Conservation (phyloP, 2,888 invertebrate species). For the Gastracanthus pulcherrimus region DNA sequence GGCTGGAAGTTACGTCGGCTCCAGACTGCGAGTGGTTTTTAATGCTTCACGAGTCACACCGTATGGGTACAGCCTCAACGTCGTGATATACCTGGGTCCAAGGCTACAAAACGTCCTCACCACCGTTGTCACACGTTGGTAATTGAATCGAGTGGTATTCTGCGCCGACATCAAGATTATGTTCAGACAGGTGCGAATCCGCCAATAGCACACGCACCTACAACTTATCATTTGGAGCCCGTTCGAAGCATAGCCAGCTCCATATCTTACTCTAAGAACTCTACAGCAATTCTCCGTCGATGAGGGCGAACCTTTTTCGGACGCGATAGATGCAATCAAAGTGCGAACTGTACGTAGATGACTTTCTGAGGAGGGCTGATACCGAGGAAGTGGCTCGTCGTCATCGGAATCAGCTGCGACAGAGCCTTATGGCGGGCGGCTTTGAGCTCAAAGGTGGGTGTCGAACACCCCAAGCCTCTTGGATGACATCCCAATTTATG, state of each 20-base stretch:
- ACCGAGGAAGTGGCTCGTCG: neutral
- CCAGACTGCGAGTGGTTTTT: neutral
- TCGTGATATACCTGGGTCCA: neutral
- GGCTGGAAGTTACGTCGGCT: neutral
- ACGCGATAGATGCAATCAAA: neutral
- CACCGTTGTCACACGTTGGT: constrained; percentile 10
- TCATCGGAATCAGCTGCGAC: neutral
- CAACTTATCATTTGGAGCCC: constrained; percentile 30
- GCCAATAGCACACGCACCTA: neutral
- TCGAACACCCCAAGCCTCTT: neutral
- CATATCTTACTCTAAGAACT: constrained; percentile 20
- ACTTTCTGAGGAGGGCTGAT: constrained; percentile 12
- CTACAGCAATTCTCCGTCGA: constrained; percentile 9
- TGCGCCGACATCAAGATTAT: neutral
- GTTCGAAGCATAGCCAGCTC: neutral
- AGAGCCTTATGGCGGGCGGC: neutral
- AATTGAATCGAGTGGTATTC: neutral
- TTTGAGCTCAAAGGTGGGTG: constrained; percentile 22
- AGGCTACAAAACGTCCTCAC: constrained; percentile 15
- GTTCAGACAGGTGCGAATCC: neutral
- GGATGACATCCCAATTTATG: neutral
- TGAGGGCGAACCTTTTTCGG: constrained; percentile 12
- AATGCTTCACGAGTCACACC: neutral
- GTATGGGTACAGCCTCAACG: neutral
- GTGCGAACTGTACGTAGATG: constrained; percentile 26